These are phyloP conservation scores for Synanthedon vespiformis DNA, from an alignment of 2,888 invertebrate species.

Conservation along the genomic window DNA sequence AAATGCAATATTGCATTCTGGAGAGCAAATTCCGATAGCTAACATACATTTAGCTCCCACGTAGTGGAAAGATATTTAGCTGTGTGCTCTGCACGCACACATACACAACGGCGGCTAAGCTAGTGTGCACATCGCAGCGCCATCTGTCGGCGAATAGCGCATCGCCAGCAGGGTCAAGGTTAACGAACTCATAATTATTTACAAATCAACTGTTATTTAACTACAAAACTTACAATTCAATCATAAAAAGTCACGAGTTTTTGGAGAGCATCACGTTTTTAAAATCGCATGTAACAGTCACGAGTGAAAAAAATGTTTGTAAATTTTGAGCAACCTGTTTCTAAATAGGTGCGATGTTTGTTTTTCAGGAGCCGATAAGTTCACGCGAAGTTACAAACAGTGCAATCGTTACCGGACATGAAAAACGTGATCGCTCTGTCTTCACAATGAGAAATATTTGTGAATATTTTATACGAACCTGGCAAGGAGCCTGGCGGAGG, in stretches of 20 bases:
- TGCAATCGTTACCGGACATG: constrained; percentile 30
- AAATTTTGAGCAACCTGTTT: constrained; percentile 49
- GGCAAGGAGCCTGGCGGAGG: constrained; percentile 80
- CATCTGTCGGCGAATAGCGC: constrained; percentile 47
- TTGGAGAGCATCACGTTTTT: neutral
- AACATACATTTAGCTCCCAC: neutral
- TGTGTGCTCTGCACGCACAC: constrained; percentile 31
- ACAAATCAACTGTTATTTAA: constrained; percentile 25
- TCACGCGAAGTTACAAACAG: constrained; percentile 54
- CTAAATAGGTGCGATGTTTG: constrained; percentile 25
- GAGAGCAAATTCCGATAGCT: too few species aligned
- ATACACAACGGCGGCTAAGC: constrained; percentile 32
- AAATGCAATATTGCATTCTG: too few species aligned
- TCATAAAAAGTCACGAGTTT: neutral
- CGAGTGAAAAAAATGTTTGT: constrained; percentile 32
- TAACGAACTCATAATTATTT: constrained; percentile 59
- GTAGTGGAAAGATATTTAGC: constrained; percentile 3
- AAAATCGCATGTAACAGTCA: neutral
- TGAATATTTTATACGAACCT: constrained; percentile 50
- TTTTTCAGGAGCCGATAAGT: constrained; percentile 44
- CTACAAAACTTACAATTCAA: constrained; percentile 3
- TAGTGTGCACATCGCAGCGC: constrained; percentile 27
- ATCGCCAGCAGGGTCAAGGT: constrained; percentile 47
- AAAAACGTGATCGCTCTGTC: constrained; percentile 42
- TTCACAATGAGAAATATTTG: constrained; percentile 11